Percentiles rank a stretch among this genome's conserved stretches.
Conservation (phyloP, 2,797 vertebrate genomes). For the Denticeps clupeoides region DNA sequence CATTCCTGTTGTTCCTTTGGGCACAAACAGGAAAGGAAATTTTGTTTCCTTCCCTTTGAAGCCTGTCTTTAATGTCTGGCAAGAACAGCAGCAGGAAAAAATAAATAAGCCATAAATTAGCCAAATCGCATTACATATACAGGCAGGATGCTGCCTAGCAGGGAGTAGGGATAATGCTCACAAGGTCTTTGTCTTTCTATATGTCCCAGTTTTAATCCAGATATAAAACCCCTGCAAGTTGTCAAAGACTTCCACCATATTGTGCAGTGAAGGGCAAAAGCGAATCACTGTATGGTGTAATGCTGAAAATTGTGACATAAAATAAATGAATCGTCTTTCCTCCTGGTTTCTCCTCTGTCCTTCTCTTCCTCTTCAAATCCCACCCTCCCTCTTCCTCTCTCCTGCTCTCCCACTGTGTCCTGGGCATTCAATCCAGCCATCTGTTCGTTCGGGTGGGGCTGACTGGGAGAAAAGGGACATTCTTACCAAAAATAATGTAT, state of each 20-base stretch:
- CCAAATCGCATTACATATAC: slow-evolving; percentile 32
- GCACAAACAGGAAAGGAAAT: slow-evolving; percentile 9
- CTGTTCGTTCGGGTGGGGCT: slow-evolving; percentile 55
- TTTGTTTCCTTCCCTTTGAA: slow-evolving; percentile 18
- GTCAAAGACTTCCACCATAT: too few relatives aligned
- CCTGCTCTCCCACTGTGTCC: slow-evolving; percentile 43
- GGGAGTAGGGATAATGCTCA: neutral
- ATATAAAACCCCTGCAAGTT: too few relatives aligned
- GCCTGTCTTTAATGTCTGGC: slow-evolving; percentile 36
- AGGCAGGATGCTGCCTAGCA: neutral
- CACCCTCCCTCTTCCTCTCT: slow-evolving; percentile 4
- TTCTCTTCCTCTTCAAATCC: slow-evolving; percentile 24
- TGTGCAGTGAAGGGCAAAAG: too few relatives aligned
- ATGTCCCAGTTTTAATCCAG: too few relatives aligned
- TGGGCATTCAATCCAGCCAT: slow-evolving; percentile 52
- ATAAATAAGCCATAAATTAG: slow-evolving; percentile 45
- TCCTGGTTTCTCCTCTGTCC: slow-evolving; percentile 28
- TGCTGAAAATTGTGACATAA: neutral
- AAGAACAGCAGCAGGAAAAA: slow-evolving; percentile 37
- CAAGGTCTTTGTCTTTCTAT: neutral
- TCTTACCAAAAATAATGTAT: slow-evolving; percentile 14
- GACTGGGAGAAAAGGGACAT: slow-evolving; percentile 31
- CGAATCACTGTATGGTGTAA: neutral
- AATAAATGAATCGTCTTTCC: slow-evolving; percentile 20
- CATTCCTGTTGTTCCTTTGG: slow-evolving; percentile 8